These are phyloP conservation scores for Drosophila borealis DNA, from an alignment of 2,888 invertebrate genomes.

Conservation along the genomic window DNA sequence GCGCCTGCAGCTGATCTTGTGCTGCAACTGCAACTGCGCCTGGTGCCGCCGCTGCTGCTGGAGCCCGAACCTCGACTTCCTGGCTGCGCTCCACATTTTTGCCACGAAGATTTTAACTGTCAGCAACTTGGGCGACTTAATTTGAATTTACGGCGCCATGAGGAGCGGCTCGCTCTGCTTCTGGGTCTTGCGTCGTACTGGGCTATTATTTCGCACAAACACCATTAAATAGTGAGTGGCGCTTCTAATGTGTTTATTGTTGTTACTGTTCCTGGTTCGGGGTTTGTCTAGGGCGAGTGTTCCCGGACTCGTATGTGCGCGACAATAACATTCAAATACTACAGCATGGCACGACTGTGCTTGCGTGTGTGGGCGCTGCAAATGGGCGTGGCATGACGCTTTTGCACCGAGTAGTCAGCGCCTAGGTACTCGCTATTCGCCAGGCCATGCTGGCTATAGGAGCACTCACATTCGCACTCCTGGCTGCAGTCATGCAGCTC, in stretches of 20 bases:
- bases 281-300: constrained; percentile 46
- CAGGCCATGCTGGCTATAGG: constrained; percentile 15
- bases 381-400: constrained; percentile 60
- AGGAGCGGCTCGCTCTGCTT: constrained; percentile 55
- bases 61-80: constrained; percentile 42
- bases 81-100: constrained; percentile 73
- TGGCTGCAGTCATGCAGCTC: constrained; percentile 39
- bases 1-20: constrained; percentile 56
- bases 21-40: constrained; percentile 13
- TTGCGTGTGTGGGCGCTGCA: constrained; percentile 31
- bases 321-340: constrained; percentile 79
- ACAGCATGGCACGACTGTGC: constrained; percentile 45
- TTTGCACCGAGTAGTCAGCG: constrained; percentile 59
- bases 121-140: constrained; percentile 80
- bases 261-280: constrained; percentile 48
- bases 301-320: constrained; percentile 42
- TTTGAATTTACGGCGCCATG: constrained; percentile 76
- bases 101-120: constrained; percentile 77
- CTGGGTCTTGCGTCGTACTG: constrained; percentile 33
- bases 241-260: constrained; percentile 62
- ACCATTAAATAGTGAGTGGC: constrained; percentile 72
- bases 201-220: constrained; percentile 77
- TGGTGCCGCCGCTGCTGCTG: constrained; percentile 4
- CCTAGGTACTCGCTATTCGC: constrained; percentile 55
- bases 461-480: constrained; percentile 8